Conservation (phyloP, 2,113 vertebrate species). For the Nesogale talazaci region DNA sequence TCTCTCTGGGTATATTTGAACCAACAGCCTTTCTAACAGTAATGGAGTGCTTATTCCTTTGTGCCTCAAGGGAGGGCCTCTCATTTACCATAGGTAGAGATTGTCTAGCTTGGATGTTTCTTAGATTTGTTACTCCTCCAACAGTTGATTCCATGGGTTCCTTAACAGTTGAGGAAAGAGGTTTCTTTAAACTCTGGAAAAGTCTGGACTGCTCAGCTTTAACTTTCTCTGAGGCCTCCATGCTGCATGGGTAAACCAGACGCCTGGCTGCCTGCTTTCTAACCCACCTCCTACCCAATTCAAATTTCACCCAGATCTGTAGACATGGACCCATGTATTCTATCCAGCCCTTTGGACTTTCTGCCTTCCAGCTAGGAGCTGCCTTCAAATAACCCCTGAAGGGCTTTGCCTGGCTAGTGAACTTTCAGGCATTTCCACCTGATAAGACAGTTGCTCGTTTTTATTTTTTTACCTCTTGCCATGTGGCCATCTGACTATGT, state of each 20-base stretch:
- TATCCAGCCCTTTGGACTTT: neutral
- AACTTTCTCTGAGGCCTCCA: neutral
- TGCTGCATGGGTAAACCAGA: neutral
- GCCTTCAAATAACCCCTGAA: neutral
- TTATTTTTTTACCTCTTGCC: constrained; percentile 54
- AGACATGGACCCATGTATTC: neutral
- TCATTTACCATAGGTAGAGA: neutral
- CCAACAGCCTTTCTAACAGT: neutral
- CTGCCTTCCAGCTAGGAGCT: neutral
- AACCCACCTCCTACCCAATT: no score
- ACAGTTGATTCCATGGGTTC: neutral
- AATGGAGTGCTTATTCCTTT: neutral
- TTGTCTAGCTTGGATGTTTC: neutral
- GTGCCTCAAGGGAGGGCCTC: neutral
- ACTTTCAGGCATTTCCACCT: neutral
- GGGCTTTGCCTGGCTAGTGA: neutral
- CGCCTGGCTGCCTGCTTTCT: no score
- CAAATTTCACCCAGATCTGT: neutral
- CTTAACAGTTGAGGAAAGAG: neutral
- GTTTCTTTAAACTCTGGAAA: neutral
- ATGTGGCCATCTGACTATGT: constrained; percentile 35
- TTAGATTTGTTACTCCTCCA: neutral
- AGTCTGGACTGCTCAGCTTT: neutral
- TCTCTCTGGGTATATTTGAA: neutral
- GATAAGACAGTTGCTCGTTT: constrained; percentile 1